phyloP scores from a whole-genome alignment of 2,113 vertebrate species.

The Cavia porcellus region DNA sequence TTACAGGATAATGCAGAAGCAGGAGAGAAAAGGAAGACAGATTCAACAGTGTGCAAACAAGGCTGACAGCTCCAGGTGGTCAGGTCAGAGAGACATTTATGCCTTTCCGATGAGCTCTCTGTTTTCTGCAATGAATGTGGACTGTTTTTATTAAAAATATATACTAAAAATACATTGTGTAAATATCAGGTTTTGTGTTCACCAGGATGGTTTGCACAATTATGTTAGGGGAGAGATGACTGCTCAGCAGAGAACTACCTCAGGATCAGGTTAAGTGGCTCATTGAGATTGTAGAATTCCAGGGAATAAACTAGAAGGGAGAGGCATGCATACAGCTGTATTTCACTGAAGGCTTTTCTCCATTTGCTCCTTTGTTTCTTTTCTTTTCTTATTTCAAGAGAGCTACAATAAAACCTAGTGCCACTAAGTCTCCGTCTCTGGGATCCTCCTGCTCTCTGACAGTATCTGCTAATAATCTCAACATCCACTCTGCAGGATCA shows the following conservation, averaged over 20 bases:
- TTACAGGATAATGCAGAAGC: not conserved
- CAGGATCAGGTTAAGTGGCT: not conserved
- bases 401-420: not conserved
- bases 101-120: not conserved
- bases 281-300: not conserved
- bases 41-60: not conserved
- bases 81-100: not conserved
- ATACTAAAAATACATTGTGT: not conserved
- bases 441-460: not conserved
- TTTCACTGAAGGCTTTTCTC: not conserved
- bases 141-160: not conserved
- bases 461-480: slow-evolving; percentile 3
- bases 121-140: not conserved
- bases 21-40: not conserved
- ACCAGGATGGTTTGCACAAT: not conserved
- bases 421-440: not conserved
- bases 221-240: not conserved
- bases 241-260: not conserved
- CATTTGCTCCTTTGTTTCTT: not conserved
- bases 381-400: not conserved
- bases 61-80: not conserved
- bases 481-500: not conserved
- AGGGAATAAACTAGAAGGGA: not conserved
- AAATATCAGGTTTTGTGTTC: not conserved
- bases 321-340: not conserved